These are phyloP conservation scores for Phylloscopus trochilus DNA, from an alignment of 2,113 vertebrate genomes.

Conservation along the genomic window DNA sequence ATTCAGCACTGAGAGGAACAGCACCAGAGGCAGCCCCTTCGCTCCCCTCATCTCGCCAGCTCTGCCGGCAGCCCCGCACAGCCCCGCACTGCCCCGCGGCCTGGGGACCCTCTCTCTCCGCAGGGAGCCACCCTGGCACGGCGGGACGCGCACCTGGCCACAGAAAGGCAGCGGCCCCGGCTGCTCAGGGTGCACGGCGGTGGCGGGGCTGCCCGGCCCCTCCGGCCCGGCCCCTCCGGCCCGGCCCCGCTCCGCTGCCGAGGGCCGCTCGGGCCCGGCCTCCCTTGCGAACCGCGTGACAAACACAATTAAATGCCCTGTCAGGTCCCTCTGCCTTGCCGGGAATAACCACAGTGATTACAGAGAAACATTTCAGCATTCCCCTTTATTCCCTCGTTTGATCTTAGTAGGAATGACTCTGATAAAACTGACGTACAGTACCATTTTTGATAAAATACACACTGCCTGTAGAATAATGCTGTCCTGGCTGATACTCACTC, in stretches of 20 bases:
- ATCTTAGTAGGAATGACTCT: constrained; percentile 46
- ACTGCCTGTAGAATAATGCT: constrained; percentile 42
- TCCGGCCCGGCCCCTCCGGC: too few relatives aligned
- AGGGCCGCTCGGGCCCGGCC: background rate
- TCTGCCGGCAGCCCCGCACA: background rate
- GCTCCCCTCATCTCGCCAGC: background rate
- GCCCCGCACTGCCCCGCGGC: rapidly evolving
- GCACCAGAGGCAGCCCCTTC: rapidly evolving
- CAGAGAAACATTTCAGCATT: constrained; percentile 63
- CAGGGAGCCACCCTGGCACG: background rate
- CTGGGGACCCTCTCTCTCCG: rapidly evolving
- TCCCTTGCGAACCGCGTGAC: background rate
- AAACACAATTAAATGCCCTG: constrained; percentile 70
- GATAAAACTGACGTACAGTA: constrained; percentile 51
- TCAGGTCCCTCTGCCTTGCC: constrained; percentile 61
- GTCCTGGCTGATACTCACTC: constrained; percentile 15
- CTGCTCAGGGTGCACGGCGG: rapidly evolving
- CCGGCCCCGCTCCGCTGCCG: background rate
- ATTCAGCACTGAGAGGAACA: background rate
- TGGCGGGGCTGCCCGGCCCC: rapidly evolving
- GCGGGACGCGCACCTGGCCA: background rate
- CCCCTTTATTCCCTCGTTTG: constrained; percentile 52
- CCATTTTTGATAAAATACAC: constrained; percentile 62
- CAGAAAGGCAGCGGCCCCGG: background rate
- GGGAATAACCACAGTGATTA: constrained; percentile 55